phyloP scores from a whole-genome alignment of 2,113 vertebrate genomes.

The Tupaia tana region DNA sequence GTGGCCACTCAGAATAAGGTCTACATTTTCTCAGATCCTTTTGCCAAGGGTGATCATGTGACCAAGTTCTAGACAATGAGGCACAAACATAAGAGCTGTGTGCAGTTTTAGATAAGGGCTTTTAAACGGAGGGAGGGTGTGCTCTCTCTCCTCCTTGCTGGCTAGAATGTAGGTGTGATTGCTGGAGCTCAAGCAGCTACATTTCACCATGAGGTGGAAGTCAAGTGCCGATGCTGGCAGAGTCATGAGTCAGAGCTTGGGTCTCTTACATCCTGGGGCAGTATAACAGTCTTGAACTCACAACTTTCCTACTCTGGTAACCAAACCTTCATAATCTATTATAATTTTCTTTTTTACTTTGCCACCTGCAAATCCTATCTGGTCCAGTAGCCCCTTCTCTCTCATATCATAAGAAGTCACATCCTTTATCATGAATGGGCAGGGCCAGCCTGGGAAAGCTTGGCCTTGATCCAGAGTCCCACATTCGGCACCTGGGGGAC shows the following conservation, averaged over 20 bases:
- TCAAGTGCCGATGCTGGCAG: neutral
- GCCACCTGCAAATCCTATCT: neutral
- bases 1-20: neutral
- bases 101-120: neutral
- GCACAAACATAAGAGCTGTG: neutral
- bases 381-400: neutral
- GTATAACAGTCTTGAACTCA: neutral
- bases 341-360: neutral
- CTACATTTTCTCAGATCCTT: constrained; percentile 22
- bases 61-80: neutral
- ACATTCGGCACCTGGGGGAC: neutral
- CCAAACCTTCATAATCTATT: neutral
- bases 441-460: neutral
- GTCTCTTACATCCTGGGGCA: neutral
- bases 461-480: neutral
- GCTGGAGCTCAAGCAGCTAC: constrained; percentile 1
- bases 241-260: neutral
- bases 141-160: neutral
- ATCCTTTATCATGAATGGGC: neutral
- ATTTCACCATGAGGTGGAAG: neutral
- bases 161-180: neutral
- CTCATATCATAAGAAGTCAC: neutral
- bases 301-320: neutral
- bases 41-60: neutral
- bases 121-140: neutral